Evolutionary conservation across 1,140 invertebrate species (phyloP).

Genomic region (Aleiodes sp.): DNA sequence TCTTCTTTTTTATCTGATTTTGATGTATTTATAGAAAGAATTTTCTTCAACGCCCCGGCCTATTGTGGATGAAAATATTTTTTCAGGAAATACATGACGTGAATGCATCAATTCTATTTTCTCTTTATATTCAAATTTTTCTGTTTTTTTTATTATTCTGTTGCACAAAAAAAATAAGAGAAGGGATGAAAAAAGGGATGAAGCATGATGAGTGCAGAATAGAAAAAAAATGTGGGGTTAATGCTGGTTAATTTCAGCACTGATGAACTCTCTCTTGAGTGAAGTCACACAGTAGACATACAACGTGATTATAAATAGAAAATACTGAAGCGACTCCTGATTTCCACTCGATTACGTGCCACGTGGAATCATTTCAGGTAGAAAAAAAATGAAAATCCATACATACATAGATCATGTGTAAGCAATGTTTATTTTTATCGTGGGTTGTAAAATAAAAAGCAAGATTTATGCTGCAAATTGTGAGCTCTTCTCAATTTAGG

Average conservation of each 20-base stretch:
- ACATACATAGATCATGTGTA: neutral
- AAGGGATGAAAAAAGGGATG: neutral
- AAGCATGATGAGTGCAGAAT: too few species aligned
- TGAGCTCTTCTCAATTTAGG: too few species aligned
- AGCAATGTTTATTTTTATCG: neutral
- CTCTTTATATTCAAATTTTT: neutral
- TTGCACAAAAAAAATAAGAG: too few species aligned
- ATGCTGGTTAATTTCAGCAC: neutral
- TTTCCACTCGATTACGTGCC: conserved; percentile 16
- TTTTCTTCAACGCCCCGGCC: neutral
- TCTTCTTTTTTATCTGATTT: neutral
- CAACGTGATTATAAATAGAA: conserved; percentile 22
- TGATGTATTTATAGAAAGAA: neutral
- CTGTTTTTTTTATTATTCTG: neutral
- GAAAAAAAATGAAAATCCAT: neutral
- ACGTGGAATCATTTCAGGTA: neutral
- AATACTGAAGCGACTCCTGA: conserved; percentile 14
- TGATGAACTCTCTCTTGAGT: neutral
- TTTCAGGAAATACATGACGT: neutral
- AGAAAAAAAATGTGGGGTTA: neutral
- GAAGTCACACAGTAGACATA: neutral
- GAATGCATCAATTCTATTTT: neutral
- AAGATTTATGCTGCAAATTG: too few species aligned
- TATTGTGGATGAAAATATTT: neutral
- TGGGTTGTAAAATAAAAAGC: too few species aligned